Evolutionary conservation across 1,140 invertebrate species (phyloP).

Genomic region (Hyles euphorbiae): DNA sequence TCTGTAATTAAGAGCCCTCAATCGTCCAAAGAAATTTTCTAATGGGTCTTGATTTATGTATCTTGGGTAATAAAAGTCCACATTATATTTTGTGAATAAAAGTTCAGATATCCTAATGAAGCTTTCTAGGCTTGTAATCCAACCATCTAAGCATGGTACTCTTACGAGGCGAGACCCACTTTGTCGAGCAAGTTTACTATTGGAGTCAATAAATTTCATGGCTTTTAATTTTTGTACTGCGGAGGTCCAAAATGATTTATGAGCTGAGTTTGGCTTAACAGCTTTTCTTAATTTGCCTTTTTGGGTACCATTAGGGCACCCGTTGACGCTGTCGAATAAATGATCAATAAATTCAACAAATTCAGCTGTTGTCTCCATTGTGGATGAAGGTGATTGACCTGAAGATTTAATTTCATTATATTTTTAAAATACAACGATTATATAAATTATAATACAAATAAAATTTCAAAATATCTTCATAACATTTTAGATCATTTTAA

Average conservation of each 20-base stretch:
- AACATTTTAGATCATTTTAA: too few species aligned
- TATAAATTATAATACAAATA: too few species aligned
- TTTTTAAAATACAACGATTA: neutral
- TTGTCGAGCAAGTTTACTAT: constrained; percentile 13
- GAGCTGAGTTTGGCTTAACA: constrained; percentile 12
- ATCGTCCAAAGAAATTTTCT: too few species aligned
- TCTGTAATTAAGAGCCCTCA: too few species aligned
- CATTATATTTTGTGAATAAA: constrained; percentile 17
- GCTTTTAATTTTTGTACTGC: constrained; percentile 14
- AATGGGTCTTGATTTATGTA: neutral
- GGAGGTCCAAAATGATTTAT: constrained; percentile 16
- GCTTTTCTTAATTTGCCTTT: constrained; percentile 13
- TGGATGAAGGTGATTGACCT: constrained; percentile 1
- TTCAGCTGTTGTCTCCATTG: constrained; percentile 17
- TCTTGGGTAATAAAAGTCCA: constrained; percentile 16
- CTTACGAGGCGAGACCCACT: constrained; percentile 4
- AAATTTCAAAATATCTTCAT: too few species aligned
- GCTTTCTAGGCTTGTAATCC: constrained; percentile 17
- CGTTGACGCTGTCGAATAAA: constrained; percentile 22
- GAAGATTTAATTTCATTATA: neutral
- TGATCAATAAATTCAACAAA: constrained; percentile 19
- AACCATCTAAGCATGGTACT: constrained; percentile 14
- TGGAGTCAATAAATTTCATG: constrained; percentile 7
- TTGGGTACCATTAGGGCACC: constrained; percentile 7
- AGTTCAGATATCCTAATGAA: constrained; percentile 18